These are phyloP conservation scores for Drosophila tristis DNA, from an alignment of 1,140 invertebrate species.

Conservation along the genomic window DNA sequence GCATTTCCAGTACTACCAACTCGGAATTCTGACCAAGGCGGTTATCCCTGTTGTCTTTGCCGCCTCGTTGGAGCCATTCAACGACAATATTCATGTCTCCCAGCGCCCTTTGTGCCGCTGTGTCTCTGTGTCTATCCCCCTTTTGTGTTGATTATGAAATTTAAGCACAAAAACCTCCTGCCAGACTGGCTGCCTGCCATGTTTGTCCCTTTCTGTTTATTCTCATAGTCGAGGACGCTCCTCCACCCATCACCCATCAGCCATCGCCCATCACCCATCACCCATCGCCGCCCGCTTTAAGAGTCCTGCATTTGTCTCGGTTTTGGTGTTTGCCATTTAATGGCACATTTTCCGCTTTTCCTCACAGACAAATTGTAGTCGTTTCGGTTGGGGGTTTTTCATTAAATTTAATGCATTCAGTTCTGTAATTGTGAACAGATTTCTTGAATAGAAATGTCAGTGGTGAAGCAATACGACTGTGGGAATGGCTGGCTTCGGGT, in stretches of 20 bases:
- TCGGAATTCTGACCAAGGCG: constrained; percentile 63
- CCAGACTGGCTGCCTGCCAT: constrained; percentile 34
- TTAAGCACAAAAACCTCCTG: constrained; percentile 73
- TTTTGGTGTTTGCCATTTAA: constrained; percentile 70
- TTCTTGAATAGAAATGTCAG: constrained; percentile 26
- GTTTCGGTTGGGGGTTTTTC: constrained; percentile 29
- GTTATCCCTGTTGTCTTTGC: constrained; percentile 49
- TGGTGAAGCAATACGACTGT: constrained; percentile 1
- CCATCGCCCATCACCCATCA: no score
- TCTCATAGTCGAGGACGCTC: no score
- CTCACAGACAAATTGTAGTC: constrained; percentile 25
- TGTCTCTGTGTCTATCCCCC: constrained; percentile 16
- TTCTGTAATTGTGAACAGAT: constrained; percentile 56
- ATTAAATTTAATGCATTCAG: constrained; percentile 70
- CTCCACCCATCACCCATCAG: no score
- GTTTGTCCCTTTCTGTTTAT: constrained; percentile 36
- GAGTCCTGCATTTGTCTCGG: constrained; percentile 23
- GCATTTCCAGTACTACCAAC: constrained; percentile 63
- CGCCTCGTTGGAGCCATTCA: constrained; percentile 72
- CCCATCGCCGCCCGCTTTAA: constrained; percentile 28
- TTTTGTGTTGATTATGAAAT: constrained; percentile 78
- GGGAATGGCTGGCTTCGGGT: no score
- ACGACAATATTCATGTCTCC: constrained; percentile 32
- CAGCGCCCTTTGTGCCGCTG: not conserved
- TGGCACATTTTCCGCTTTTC: constrained; percentile 71